Evolutionary conservation across 2,888 invertebrate species (phyloP), one percentile per base, ranked within the genome.

Genomic region (Melipona beecheii): DNA sequence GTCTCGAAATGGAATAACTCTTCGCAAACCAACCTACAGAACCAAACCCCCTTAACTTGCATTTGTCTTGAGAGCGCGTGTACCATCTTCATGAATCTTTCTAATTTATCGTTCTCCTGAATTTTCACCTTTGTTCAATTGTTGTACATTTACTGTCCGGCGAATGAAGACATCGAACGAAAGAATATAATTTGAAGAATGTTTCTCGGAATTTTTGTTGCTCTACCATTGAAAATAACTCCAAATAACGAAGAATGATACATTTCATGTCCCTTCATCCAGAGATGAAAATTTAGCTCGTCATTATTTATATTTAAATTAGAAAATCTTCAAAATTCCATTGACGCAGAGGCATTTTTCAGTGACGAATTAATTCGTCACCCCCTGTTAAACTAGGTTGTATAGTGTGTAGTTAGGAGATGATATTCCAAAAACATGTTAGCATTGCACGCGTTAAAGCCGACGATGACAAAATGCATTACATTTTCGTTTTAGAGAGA

Each of bases 1-100:
- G 78, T 75, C 74, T 72, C 24, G 65, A 78, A 78, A 75, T 86
- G 78, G 72, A 87, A 81, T 78, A 78, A 72, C 64, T 87, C 76
- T 50, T 15, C 52, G 66, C 52, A 70, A 64, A 68, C 73, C 62
- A n/a, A n/a, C n/a, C n/a, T 83, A 77, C 88, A 43, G 75, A 79
- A 86, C 66, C 68, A 31, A 31, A 54, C 70, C 75, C 52, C 58
- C 27, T 27, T 36, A 65, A 71, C 73, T 75, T 77, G 65, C 68
- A 84, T 78, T 78, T 74, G 74, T 71, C 71, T 58, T 52, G 27
- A 31, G 49, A 65, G 31, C 64, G 24, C 49, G 15, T 36, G 6
- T n/a, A 15, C 13, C 21, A 19, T 31, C 50, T 6, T 58, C n/a
- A 43, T 19, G 64, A 65, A 76, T 83, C 73, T 36, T n/a, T 24